A percentile compares a stretch with the other conserved stretches of the same genome.
These are phyloP conservation scores for Labroides dimidiatus DNA, from an alignment of 2,797 vertebrate genomes.

Conservation along the genomic window DNA sequence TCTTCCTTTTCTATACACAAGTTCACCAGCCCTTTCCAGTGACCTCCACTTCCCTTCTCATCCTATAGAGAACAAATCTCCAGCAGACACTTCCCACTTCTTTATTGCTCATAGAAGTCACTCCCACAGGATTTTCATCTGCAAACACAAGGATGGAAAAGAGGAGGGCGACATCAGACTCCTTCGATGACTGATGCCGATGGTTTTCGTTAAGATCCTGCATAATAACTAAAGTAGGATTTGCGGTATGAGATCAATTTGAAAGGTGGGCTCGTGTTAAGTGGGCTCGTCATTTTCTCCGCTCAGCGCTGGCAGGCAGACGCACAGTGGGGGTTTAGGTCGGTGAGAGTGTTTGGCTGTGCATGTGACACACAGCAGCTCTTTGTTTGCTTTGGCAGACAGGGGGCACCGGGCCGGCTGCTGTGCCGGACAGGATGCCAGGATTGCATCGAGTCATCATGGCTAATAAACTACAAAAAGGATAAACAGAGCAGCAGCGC, in stretches of 20 bases:
- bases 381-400: conserved; percentile 69
- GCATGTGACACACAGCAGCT: conserved; percentile 72
- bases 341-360: conserved; percentile 35
- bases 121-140: no score
- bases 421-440: conserved; percentile 31
- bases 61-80: conserved; percentile 18
- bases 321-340: conserved; percentile 34
- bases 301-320: conserved; percentile 70
- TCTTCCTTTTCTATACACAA: conserved; percentile 5
- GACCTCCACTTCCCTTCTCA: conserved; percentile 9
- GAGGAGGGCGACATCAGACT: conserved; percentile 35
- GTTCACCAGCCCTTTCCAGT: conserved; percentile 12
- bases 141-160: background rate
- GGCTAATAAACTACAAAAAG: conserved; percentile 39
- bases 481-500: conserved; percentile 48
- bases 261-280: conserved; percentile 82
- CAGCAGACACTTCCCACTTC: conserved; percentile 7
- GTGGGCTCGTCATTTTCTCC: conserved; percentile 78
- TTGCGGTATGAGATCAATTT: conserved; percentile 90
- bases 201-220: background rate
- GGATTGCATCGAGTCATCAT: conserved; percentile 24
- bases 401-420: conserved; percentile 50
- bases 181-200: conserved; percentile 3
- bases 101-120: conserved; percentile 30
- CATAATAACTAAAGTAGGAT: conserved; percentile 77